Evolutionary conservation across 2,888 invertebrate genomes (phyloP), one percentile per base, ranked within the genome.

Genomic region (Drosophila pseudotalamancana): DNA sequence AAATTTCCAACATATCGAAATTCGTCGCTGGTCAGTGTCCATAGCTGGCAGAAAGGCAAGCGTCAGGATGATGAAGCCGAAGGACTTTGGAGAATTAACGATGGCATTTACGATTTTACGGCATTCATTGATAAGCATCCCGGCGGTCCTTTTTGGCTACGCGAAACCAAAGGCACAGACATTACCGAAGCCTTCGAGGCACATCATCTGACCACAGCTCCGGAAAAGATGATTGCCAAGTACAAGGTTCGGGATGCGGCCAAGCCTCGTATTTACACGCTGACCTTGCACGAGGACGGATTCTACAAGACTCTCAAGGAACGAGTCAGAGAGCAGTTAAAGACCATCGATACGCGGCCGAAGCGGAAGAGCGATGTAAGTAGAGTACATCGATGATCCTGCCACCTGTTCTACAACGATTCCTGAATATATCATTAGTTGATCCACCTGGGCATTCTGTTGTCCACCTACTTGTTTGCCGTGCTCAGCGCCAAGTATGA

Each of bases 31-130:
- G 74, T 90, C 3, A 88, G 90, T 8, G 72, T 64, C 0, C 71
- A 88, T 53, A 91, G 90, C 79, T 96, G 95, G 95, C 86, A 95
- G 23, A 91, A 92, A 35, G 95, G 94, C 2, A 95, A 95, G 86
- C 92, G 92, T 12, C 89, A 92, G 77, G 94, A 95, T 71, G 96
- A 96, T 73, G 94, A 94, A 3, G 95, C 95, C 0, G 95, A 96
- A 89, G 94, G 94, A n/a, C 90, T 96, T 3, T 97, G 97, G 97
- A 93, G 97, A 72, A 93, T 97, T 16, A 92, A 95, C 73, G 93
- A 96, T 90, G 92, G 92, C 39, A 92, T 99, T 18, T 99, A 98
- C 90, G 97, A 99, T 91, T 93, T 99, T 19, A 94, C 94, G 0
- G 93, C 93, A 16, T 99, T 97, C 89, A 92, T 96, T 4, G 90